Base-by-base conservation (phyloP, 1,140 invertebrate genomes). In the Batillaria attramentaria region DNA sequence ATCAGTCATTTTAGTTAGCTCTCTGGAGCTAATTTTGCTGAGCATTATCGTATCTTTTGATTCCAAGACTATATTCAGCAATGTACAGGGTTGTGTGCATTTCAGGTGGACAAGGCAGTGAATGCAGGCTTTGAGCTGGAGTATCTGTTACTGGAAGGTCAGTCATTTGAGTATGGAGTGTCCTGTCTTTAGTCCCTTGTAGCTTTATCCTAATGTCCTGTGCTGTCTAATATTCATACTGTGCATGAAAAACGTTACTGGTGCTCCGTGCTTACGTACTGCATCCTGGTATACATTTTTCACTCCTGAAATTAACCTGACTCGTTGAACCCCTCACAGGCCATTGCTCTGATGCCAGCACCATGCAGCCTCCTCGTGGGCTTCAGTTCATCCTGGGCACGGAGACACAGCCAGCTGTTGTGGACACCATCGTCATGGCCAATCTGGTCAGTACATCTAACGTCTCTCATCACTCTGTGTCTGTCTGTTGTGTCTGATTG, bases 361-460 rank as follows among this genome's bases (percentile, higher is more conserved):
- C 95, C 28, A 97, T 97, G 39, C 97, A 97, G 86, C 98, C 98
- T 18, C 98, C 99, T 0, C 92, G 98, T 81, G 99, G 99, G 20
- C 92, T 99, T 20, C 99, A 99, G 92, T 95, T 99, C 79, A 96
- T 96, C 35, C 91, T 99, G n/a, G 98, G 97, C 41, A 97, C 96
- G 0, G 93, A 95, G 39, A 93, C 91, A 10, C 92, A 94, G 54
- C 95, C 96, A 0, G 93, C 94, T 3, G 92, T 94, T 68, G 95
- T 97, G 76, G 99, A 99, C 90, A 99, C 99, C 18, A 99, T 99
- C 86, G 99, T 99, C 3, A 99, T 99, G 99, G 98, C 98, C 2
- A 99, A 99, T 92, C 93, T 99, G 80, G 92, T 93, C 85, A 80
- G 84, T 84, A 65, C 37, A 60, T 69, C n/a, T n/a, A n/a, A n/a